A percentile compares a stretch with the other conserved stretches of the same genome.
These are phyloP conservation scores for Myotis planiceps DNA, from an alignment of 2,797 vertebrate species.

Conservation along the genomic window DNA sequence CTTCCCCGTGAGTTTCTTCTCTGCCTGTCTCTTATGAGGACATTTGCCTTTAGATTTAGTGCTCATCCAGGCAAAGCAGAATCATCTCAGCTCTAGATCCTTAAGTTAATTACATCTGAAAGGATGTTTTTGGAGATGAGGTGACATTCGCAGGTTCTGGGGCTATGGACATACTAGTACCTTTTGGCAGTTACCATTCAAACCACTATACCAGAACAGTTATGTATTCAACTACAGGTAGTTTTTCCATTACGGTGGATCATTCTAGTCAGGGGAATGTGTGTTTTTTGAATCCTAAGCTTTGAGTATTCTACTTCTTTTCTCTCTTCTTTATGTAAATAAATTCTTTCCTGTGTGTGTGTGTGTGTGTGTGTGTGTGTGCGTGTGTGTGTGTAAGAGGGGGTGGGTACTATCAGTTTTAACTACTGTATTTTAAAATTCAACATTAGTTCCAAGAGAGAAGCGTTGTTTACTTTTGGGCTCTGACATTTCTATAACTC, in stretches of 20 bases:
- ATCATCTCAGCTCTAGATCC: background rate
- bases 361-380: background rate
- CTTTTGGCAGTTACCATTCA: background rate
- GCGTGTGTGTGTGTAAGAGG: background rate
- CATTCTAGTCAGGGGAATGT: background rate
- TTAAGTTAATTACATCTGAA: background rate
- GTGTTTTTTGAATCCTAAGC: background rate
- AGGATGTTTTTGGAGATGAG: background rate
- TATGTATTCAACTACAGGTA: background rate
- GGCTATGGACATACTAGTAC: background rate
- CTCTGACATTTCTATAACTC: background rate
- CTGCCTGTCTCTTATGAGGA: background rate
- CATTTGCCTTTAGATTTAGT: background rate
- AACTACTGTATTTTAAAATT: slow-evolving; percentile 29
- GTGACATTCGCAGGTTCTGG: background rate
- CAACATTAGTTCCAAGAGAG: slow-evolving; percentile 10
- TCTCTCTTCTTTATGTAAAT: background rate
- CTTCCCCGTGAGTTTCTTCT: background rate
- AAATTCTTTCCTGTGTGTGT: background rate
- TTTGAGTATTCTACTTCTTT: background rate
- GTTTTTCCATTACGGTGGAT: background rate
- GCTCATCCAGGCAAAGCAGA: background rate
- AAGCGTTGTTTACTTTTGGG: background rate
- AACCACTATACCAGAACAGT: background rate
- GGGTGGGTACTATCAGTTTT: background rate